Percentiles rank a stretch among this genome's conserved stretches.
These are phyloP conservation scores for Marcusenius ussheri DNA, from an alignment of 2,113 vertebrate genomes.

Conservation along the genomic window DNA sequence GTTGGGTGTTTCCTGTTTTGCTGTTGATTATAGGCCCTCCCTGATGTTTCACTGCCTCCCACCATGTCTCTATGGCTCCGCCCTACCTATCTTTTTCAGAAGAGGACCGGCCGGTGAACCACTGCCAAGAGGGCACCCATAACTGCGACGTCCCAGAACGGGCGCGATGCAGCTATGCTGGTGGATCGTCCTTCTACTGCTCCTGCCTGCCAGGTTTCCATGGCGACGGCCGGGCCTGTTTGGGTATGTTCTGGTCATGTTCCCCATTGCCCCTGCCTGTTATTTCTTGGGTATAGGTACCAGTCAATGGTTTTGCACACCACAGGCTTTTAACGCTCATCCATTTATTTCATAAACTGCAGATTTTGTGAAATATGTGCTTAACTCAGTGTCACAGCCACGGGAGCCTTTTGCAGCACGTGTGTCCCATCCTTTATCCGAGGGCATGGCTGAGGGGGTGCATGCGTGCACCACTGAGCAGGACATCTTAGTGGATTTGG, in stretches of 20 bases:
- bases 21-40: not conserved
- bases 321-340: no score
- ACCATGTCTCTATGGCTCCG: not conserved
- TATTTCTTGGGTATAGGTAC: not conserved
- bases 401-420: not conserved
- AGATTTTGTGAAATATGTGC: not conserved
- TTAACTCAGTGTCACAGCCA: not conserved
- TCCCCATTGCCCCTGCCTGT: not conserved
- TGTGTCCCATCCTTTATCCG: not conserved
- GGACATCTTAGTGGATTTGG: not conserved
- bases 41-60: not conserved
- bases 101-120: slow-evolving; percentile 59
- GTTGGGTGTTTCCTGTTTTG: slow-evolving; percentile 9
- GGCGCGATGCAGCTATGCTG: slow-evolving; percentile 69
- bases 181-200: slow-evolving; percentile 71
- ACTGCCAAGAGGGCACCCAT: slow-evolving; percentile 69
- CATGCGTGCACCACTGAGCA: not conserved
- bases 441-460: not conserved
- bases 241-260: slow-evolving; percentile 55
- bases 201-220: slow-evolving; percentile 73
- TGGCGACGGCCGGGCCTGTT: slow-evolving; percentile 72
- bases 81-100: slow-evolving; percentile 27
- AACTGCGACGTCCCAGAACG: slow-evolving; percentile 76
- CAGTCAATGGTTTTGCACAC: not conserved
- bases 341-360: not conserved